Base-by-base conservation (phyloP, 2,888 invertebrate species). In the Coelogynopora nodosa region DNA sequence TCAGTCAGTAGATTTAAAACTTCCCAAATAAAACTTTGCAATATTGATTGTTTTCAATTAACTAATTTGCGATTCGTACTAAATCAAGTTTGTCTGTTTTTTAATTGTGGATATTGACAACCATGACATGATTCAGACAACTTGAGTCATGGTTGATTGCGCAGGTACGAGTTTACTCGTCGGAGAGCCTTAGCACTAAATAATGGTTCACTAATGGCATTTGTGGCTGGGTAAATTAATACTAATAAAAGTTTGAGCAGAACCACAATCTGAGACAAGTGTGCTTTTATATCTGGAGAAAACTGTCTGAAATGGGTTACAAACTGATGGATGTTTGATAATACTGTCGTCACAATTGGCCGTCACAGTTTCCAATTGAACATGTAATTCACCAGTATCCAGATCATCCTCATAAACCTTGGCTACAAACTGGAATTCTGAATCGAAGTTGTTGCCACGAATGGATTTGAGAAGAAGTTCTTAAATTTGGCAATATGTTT, bases 181-280 rank as follows among this genome's bases (percentile, higher is more conserved):
- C 74, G 5, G 18, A 74, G 49, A 49, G 49, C 49, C n/a, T n/a
- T 49, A 74, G 74, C 74, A 74, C 27, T 74, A 74, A 74, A 74
- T 74, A 23, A 74, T 49, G 10, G 49, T 49, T 49, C 49, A 49
- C 49, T 49, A 49, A 18, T 49, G 49, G 49, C 23, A 74, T 74
- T 74, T 13, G 74, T 74, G 74, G 74, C 74, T 74, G 74, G 74
- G 74, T n/a, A 26, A 74, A 74, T 26, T 74, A 74, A 74, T 26
- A 74, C 74, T 74, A 74, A 74, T 26, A 74, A 74, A 74, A 74
- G 74, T 74, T 74, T 74, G 18, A 74, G 74, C 74, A 74, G 74
- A 23, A 74, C 74, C 74, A 74, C 74, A 74, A 74, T 74, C 74
- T 74, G 74, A 23, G 49, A 10, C 5, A 10, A 49, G 49, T 49